Conservation (phyloP, 2,888 invertebrate genomes). For the Spilosoma lubricipeda region DNA sequence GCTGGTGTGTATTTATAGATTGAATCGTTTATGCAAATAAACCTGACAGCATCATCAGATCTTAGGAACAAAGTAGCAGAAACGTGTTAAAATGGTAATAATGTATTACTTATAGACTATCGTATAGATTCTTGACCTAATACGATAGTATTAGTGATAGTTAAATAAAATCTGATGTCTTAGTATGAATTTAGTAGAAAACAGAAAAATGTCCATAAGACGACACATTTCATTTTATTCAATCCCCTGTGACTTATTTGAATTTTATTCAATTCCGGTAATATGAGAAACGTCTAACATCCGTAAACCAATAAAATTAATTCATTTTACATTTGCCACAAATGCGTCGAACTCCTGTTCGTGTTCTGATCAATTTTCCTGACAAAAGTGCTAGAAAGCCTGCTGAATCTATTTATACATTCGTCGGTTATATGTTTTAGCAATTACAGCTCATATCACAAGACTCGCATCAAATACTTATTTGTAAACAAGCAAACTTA, state of each 20-base stretch:
- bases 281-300: slow-evolving; percentile 8
- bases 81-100: no score
- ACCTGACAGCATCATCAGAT: no score
- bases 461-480: slow-evolving; percentile 12
- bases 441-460: slow-evolving; percentile 15
- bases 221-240: background rate
- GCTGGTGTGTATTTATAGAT: no score
- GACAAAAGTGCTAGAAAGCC: slow-evolving; percentile 38
- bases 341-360: slow-evolving; percentile 27
- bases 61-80: no score
- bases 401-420: slow-evolving; percentile 32
- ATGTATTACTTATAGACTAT: no score
- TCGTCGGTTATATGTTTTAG: slow-evolving; percentile 36
- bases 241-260: slow-evolving; percentile 5
- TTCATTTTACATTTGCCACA: slow-evolving; percentile 33
- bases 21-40: no score
- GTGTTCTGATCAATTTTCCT: slow-evolving; percentile 39
- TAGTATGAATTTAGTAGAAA: background rate
- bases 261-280: slow-evolving; percentile 8
- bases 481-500: slow-evolving; percentile 4
- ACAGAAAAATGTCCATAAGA: background rate
- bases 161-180: background rate
- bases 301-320: slow-evolving; percentile 21
- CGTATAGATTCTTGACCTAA: no score
- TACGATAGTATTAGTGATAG: no score